phyloP scores from a whole-genome alignment of 2,113 vertebrate species.

The Xiphophorus hellerii region DNA sequence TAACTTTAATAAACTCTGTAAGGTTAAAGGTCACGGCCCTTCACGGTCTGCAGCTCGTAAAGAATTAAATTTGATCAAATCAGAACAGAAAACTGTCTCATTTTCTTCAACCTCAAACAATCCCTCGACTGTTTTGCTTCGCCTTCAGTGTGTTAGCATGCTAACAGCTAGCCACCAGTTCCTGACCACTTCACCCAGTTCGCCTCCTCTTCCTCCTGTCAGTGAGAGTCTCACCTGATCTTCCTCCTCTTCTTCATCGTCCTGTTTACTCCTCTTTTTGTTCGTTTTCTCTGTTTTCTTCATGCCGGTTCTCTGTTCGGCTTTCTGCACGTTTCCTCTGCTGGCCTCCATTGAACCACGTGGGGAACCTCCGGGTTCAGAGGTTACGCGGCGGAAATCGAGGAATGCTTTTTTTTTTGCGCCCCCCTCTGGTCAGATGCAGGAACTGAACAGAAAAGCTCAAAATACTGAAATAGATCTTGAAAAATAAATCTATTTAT shows the following conservation, averaged over 20 bases:
- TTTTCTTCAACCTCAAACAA: background rate
- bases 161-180: constrained; percentile 24
- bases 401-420: background rate
- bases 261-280: constrained; percentile 57
- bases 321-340: constrained; percentile 19
- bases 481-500: no score
- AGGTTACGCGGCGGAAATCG: background rate
- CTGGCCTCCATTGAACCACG: constrained; percentile 56
- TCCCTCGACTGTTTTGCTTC: background rate
- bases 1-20: background rate
- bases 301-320: constrained; percentile 10
- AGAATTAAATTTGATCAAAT: no score
- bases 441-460: background rate
- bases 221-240: constrained; percentile 33
- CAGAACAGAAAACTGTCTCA: background rate
- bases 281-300: constrained; percentile 53
- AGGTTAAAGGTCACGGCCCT: no score
- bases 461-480: background rate
- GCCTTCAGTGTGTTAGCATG: constrained; percentile 24
- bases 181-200: background rate
- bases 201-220: background rate
- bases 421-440: constrained; percentile 1
- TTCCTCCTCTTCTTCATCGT: constrained; percentile 23
- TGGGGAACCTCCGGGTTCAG: constrained; percentile 41
- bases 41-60: no score